phyloP scores from a whole-genome alignment of 2,797 vertebrate genomes.

The Rhynchotus rufescens region DNA sequence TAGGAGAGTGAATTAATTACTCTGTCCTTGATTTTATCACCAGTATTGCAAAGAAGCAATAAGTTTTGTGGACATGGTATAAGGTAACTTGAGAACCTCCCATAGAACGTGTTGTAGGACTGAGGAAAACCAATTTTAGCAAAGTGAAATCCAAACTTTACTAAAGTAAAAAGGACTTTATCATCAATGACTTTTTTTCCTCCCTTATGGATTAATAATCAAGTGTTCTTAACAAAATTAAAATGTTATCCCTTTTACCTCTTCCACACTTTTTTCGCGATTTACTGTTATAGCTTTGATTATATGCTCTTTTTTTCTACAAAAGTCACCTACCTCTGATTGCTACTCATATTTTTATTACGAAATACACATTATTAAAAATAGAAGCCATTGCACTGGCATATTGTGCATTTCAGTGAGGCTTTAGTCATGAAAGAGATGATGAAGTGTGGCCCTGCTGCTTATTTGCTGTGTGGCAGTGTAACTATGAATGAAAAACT shows the following conservation, averaged over 20 bases:
- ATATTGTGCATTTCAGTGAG: not conserved
- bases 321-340: not conserved
- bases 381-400: not conserved
- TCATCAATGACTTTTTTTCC: not conserved
- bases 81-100: not conserved
- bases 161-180: not conserved
- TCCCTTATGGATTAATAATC: not conserved
- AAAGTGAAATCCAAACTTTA: not conserved
- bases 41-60: not conserved
- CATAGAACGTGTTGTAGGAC: not conserved
- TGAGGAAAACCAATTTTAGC: not conserved
- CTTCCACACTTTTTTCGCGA: not conserved
- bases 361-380: not conserved
- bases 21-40: constrained; percentile 19
- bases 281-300: not conserved
- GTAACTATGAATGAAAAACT: not conserved
- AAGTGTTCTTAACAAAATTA: not conserved
- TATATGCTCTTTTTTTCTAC: not conserved
- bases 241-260: not conserved
- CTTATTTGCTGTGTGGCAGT: not conserved
- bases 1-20: constrained; percentile 28
- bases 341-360: not conserved
- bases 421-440: not conserved
- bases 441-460: not conserved
- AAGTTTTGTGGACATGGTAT: not conserved